phyloP scores from a whole-genome alignment of 2,113 vertebrate genomes.

The Thomomys bottae region DNA sequence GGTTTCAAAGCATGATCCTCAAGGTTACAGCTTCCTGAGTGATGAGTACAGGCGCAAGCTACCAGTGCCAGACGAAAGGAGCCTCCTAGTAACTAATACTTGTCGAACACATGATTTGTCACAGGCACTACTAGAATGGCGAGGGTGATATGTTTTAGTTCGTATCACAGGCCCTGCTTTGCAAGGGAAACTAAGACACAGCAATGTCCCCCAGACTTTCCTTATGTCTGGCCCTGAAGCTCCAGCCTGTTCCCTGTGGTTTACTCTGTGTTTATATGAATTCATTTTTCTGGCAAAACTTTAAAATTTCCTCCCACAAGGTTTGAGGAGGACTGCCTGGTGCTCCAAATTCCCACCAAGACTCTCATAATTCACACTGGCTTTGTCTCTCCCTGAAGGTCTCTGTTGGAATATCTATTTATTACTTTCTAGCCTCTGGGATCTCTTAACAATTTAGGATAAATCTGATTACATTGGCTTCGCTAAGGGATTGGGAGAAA shows the following conservation, averaged over 20 bases:
- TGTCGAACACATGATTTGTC: background rate
- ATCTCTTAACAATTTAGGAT: slow-evolving; percentile 68
- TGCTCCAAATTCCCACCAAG: background rate
- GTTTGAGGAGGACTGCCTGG: background rate
- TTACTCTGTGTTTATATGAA: background rate
- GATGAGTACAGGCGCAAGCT: background rate
- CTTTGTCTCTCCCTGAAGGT: background rate
- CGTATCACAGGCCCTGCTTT: background rate
- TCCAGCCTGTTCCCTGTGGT: background rate
- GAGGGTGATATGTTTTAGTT: background rate
- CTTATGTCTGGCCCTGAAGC: background rate
- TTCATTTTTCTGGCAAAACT: background rate
- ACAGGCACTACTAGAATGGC: background rate
- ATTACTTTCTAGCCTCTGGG: slow-evolving; percentile 58
- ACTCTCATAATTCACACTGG: background rate
- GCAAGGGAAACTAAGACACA: background rate
- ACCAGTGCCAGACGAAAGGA: background rate
- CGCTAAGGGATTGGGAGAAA: background rate
- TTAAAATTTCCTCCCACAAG: background rate
- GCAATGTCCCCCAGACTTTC: background rate
- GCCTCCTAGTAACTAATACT: background rate
- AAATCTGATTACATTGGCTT: slow-evolving; percentile 63
- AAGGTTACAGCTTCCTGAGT: background rate
- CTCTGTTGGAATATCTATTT: background rate
- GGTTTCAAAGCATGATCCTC: background rate